Evolutionary conservation across 2,113 vertebrate genomes (phyloP).

Genomic region (Furnarius figulus): DNA sequence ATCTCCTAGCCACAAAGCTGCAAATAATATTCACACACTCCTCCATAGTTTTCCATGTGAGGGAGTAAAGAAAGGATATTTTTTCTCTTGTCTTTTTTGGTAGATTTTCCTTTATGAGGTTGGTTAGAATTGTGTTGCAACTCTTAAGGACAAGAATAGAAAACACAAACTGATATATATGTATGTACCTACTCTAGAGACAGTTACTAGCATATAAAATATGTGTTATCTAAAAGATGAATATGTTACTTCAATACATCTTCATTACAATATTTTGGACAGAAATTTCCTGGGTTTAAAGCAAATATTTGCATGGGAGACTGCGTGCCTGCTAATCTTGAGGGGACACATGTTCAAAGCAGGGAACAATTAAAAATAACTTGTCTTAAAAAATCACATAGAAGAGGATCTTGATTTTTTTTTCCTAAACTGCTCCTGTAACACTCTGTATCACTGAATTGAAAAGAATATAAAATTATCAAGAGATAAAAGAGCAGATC

Average conservation of each 20-base stretch:
- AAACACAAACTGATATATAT: background rate
- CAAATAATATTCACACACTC: background rate
- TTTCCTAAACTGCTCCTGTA: background rate
- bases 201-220: background rate
- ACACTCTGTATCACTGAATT: background rate
- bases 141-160: background rate
- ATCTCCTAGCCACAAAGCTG: background rate
- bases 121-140: background rate
- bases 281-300: background rate
- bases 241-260: background rate
- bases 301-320: background rate
- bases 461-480: background rate
- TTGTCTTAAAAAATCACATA: background rate
- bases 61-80: background rate
- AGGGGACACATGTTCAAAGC: background rate
- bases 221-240: background rate
- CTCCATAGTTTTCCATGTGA: background rate
- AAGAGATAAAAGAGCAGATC: background rate
- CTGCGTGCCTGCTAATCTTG: background rate
- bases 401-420: background rate
- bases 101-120: too few relatives aligned
- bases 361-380: background rate
- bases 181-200: background rate
- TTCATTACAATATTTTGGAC: background rate
- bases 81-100: background rate